Evolutionary conservation across 2,113 vertebrate species (phyloP), one percentile per base, ranked within the genome.

Genomic region (Coryphaenoides rupestris): DNA sequence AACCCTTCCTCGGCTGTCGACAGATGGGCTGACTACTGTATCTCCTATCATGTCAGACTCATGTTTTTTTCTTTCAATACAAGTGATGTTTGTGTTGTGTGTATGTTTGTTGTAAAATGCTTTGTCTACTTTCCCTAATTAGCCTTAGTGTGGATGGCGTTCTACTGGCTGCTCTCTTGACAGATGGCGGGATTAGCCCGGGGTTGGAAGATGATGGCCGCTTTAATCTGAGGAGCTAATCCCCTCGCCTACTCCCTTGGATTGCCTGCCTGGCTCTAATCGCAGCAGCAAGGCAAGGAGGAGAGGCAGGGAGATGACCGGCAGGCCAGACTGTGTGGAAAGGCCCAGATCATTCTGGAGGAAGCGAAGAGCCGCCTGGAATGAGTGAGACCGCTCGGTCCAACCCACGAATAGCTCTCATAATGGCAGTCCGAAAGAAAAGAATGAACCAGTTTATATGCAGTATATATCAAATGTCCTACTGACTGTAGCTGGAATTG

Each of bases 161-260:
- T 79, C 59, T 61, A 76, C 80, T 69, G 62, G 55, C 81, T 87
- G 87, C 84, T 88, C 87, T 88, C 88, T 89, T 89, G 89, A 91
- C 90, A 90, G 91, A 92, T 90, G 90, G 91, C 63, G 70, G 87
- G 89, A 90, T 91, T 91, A 91, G 63, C 63, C 15, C 63, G 59
- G 78, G 80, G 76, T 78, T 83, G 80, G 76, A 79, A 81, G 79
- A 74, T 80, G 84, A 74, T 80, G 84, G 82, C 76, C 79, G 82
- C 84, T 85, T 85, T 88, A 91, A 91, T 90, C 88, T 82, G 76
- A 69, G 64, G 63, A 71, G 74, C 67, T 92, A 90, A 92, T 91
- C 88, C 86, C 76, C 73, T 53, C 5, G 56, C 73, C 76, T 72
- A 28, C 47, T 65, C 62, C 17, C 69, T 58, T 33, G 40, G 73